Evolutionary conservation across 2,888 invertebrate genomes (phyloP), one percentile per base, ranked within the genome.

Genomic region (Acronicta leporina): DNA sequence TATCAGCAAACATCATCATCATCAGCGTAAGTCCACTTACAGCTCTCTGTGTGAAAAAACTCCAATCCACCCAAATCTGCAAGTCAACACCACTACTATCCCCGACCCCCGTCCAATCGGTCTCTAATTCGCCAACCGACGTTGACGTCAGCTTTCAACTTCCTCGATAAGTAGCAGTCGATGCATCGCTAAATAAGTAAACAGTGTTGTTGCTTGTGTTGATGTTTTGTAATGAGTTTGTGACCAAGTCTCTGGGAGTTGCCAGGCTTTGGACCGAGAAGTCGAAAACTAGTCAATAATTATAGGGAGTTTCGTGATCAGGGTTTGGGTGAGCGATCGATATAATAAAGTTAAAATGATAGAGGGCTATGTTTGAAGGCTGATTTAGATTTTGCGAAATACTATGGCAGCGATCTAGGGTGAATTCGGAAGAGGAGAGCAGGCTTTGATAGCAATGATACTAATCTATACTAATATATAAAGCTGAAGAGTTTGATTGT

Each of bases 171-270:
- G 27, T 27, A 20, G 11, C 46, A 7, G 11, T 14, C 30, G 25
- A 53, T 46, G 25, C 42, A 49, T 40, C 6, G 35, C 14, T 56
- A 44, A 25, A 49, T 46, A 25, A 47, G 42, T 43, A 43, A 57
- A 57, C 50, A 43, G 20, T 27, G 38, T 16, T n/a, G 42, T 38
- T 43, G 46, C 40, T 43, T 51, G 56, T 57, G 66, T 57, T 57
- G 46, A 51, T 47, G 38, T 45, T 53, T 4, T 30, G 14, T 16
- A 42, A 53, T 49, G 30, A 60, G 43, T 48, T 66, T 44, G 13
- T 33, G 16, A 15, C 10, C 30, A 42, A 65, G 45, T 67, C 60
- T 45, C 30, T 25, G n/a, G 13, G 13, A 42, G 38, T 38, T n/a
- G 38, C 38, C 38, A n/a, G n/a, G 16, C 38, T 49, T 48, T 38